Percentiles rank a stretch among this genome's conserved stretches.
Evolutionary conservation across 2,888 invertebrate species (phyloP).

Genomic region (Eupithecia insigniata): DNA sequence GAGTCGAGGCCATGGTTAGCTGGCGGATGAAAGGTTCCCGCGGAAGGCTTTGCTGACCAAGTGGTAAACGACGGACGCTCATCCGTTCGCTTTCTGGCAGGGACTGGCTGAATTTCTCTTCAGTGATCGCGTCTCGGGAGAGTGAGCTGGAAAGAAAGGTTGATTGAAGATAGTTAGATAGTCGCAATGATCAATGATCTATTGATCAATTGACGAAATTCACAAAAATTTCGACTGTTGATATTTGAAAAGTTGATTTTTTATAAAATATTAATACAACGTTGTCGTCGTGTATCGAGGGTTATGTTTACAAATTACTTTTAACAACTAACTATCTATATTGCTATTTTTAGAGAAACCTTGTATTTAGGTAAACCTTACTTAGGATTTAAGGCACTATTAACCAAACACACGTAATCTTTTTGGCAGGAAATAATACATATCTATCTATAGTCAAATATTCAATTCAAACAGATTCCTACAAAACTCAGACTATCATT

Average conservation of each 20-base stretch:
- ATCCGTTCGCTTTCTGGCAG: slow-evolving; percentile 85
- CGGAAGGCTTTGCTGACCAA: slow-evolving; percentile 84
- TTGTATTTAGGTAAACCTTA: too few species aligned
- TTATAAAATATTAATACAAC: too few species aligned
- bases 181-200: too few species aligned
- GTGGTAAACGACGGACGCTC: slow-evolving; percentile 79
- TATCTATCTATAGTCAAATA: too few species aligned
- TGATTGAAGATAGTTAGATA: neutral
- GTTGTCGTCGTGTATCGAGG: too few species aligned
- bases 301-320: too few species aligned
- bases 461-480: neutral
- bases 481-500: neutral
- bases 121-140: slow-evolving; percentile 88
- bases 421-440: too few species aligned
- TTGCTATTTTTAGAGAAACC: too few species aligned
- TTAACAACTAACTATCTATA: too few species aligned
- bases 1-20: slow-evolving; percentile 85
- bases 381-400: too few species aligned
- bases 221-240: neutral
- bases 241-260: too few species aligned
- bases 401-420: too few species aligned
- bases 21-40: slow-evolving; percentile 85
- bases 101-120: slow-evolving; percentile 87
- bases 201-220: neutral
- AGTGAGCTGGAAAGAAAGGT: slow-evolving; percentile 74